Conservation (phyloP, 2,888 invertebrate species). For the Catotricha subobsoleta region DNA sequence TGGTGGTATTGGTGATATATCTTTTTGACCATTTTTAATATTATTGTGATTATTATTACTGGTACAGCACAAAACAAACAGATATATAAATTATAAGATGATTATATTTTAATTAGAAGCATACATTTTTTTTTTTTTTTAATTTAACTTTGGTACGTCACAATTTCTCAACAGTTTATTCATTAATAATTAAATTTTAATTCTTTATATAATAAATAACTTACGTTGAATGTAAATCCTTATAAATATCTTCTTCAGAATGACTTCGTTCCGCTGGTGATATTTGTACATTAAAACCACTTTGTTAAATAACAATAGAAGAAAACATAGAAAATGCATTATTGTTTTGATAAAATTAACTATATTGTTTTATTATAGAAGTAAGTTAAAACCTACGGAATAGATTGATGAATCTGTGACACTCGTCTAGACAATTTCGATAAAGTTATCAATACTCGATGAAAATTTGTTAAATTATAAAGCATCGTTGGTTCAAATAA, state of each 20-base stretch:
- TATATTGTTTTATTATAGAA: slow-evolving; percentile 1
- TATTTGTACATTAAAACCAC: slow-evolving; percentile 60
- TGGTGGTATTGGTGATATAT: neutral
- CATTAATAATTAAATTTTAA: no score
- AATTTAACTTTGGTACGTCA: no score
- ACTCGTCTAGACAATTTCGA: slow-evolving; percentile 71
- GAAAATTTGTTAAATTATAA: slow-evolving; percentile 89
- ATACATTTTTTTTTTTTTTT: no score
- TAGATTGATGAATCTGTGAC: slow-evolving; percentile 33
- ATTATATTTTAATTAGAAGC: no score
- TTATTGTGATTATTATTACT: neutral
- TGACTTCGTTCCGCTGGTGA: slow-evolving; percentile 40
- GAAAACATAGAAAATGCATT: slow-evolving; percentile 4
- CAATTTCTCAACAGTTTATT: no score
- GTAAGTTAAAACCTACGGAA: slow-evolving; percentile 50
- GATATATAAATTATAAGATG: no score
- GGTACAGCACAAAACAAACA: no score
- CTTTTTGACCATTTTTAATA: neutral
- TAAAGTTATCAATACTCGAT: slow-evolving; percentile 76
- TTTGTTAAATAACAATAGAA: slow-evolving; percentile 25
- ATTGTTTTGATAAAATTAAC: neutral
- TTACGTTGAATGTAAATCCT: slow-evolving; percentile 65
- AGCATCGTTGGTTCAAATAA: slow-evolving; percentile 91
- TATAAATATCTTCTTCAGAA: slow-evolving; percentile 72
- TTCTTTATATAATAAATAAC: no score